phyloP scores from a whole-genome alignment of 2,888 invertebrate genomes.

The Eledona agricola region DNA sequence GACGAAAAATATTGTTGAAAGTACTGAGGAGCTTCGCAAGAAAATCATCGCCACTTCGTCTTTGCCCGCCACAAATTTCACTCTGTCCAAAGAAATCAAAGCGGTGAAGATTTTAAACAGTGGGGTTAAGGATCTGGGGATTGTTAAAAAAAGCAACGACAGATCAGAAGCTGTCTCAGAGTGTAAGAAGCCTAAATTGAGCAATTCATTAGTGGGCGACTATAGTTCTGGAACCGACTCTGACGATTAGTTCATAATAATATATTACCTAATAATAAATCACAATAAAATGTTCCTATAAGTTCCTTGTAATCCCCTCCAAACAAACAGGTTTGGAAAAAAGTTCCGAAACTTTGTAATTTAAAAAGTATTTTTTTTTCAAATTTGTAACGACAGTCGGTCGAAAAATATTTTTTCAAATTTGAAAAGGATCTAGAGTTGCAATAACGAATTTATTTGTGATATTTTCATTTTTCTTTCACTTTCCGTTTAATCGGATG shows the following conservation, averaged over 20 bases:
- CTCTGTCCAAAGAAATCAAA: constrained; percentile 54
- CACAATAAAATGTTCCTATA: too few relatives aligned
- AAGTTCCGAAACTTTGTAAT: too few relatives aligned
- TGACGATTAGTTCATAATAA: constrained; percentile 41
- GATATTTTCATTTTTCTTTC: too few relatives aligned
- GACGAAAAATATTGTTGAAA: constrained; percentile 68
- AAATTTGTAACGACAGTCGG: too few relatives aligned
- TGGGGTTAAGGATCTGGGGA: constrained; percentile 45
- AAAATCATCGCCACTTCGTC: constrained; percentile 56
- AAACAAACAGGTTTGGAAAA: too few relatives aligned
- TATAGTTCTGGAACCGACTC: constrained; percentile 54
- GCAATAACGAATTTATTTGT: too few relatives aligned
- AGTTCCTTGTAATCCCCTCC: too few relatives aligned
- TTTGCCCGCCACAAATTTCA: constrained; percentile 56
- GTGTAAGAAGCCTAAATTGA: constrained; percentile 19
- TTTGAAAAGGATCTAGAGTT: too few relatives aligned
- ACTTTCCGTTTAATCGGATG: too few relatives aligned
- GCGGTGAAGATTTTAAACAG: constrained; percentile 53
- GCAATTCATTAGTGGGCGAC: constrained; percentile 52
- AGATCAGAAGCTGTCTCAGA: constrained; percentile 3
- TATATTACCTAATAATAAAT: too few relatives aligned
- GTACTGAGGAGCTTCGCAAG: constrained; percentile 54
- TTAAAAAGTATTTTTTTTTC: too few relatives aligned
- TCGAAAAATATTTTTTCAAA: too few relatives aligned
- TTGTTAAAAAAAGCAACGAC: constrained; percentile 41